A percentile compares a stretch with the other conserved stretches of the same genome.
Conservation (phyloP, 2,113 vertebrate genomes). For the Eleginops maclovinus region DNA sequence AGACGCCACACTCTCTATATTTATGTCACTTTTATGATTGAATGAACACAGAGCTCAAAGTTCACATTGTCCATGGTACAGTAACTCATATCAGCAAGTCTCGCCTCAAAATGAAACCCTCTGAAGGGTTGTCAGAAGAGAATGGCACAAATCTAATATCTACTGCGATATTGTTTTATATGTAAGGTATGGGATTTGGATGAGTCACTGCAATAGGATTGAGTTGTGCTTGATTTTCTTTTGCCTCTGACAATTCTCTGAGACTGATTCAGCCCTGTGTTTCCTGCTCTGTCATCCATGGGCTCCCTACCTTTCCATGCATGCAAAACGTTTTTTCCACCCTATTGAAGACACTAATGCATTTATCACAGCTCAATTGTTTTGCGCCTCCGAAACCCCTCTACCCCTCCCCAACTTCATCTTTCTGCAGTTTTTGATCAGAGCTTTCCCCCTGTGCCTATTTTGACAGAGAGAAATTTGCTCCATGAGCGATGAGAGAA, state of each 20-base stretch:
- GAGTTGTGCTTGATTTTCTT: slow-evolving; percentile 27
- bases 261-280: slow-evolving; percentile 34
- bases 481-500: slow-evolving; percentile 45
- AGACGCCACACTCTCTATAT: slow-evolving; percentile 13
- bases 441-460: slow-evolving; percentile 17
- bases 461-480: slow-evolving; percentile 58
- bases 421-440: slow-evolving; percentile 25
- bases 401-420: slow-evolving; percentile 2
- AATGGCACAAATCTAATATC: not conserved
- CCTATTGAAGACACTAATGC: slow-evolving; percentile 51
- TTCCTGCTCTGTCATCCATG: slow-evolving; percentile 46
- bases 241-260: slow-evolving; percentile 15
- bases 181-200: not conserved
- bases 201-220: slow-evolving; percentile 30
- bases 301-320: slow-evolving; percentile 33
- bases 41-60: slow-evolving; percentile 6
- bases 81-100: not conserved
- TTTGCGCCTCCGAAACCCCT: slow-evolving; percentile 14
- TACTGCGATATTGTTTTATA: not conserved
- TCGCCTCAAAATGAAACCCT: not conserved
- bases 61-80: not conserved
- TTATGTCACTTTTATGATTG: slow-evolving; percentile 9
- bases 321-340: slow-evolving; percentile 37
- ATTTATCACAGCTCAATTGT: slow-evolving; percentile 61
- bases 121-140: not conserved